These are phyloP conservation scores for Limnodromus scolopaceus DNA, from an alignment of 2,797 vertebrate species.

Conservation along the genomic window DNA sequence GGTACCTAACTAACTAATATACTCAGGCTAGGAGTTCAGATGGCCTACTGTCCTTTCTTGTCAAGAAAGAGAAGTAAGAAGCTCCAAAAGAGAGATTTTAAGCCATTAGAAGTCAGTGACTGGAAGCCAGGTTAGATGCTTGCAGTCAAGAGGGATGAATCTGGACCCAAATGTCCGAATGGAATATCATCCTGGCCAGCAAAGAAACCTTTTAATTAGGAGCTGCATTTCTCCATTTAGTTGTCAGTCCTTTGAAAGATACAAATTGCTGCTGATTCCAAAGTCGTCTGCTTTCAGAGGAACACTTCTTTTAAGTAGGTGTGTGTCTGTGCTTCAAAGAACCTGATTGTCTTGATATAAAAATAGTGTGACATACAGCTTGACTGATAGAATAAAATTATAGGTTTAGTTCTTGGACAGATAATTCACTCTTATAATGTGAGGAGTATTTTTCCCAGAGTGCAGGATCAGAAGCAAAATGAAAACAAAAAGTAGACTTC, in stretches of 20 bases:
- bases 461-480: constrained; percentile 36
- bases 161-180: not conserved
- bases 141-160: not conserved
- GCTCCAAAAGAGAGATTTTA: not conserved
- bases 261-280: not conserved
- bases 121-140: not conserved
- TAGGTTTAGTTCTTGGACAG: constrained; percentile 52
- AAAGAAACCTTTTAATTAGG: not conserved
- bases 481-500: constrained; percentile 49
- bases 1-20: not conserved
- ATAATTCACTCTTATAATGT: constrained; percentile 40
- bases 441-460: constrained; percentile 28
- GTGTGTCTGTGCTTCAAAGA: constrained; percentile 53
- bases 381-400: constrained; percentile 60
- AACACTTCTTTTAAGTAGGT: constrained; percentile 19
- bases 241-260: constrained; percentile 7
- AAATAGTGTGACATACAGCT: constrained; percentile 55
- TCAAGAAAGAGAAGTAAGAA: not conserved
- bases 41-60: not conserved
- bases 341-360: constrained; percentile 48
- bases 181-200: not conserved
- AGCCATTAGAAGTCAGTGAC: not conserved
- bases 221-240: not conserved
- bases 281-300: constrained; percentile 28
- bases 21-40: not conserved